phyloP scores from a whole-genome alignment of 2,888 invertebrate genomes.

The Epirrhoe alternata region DNA sequence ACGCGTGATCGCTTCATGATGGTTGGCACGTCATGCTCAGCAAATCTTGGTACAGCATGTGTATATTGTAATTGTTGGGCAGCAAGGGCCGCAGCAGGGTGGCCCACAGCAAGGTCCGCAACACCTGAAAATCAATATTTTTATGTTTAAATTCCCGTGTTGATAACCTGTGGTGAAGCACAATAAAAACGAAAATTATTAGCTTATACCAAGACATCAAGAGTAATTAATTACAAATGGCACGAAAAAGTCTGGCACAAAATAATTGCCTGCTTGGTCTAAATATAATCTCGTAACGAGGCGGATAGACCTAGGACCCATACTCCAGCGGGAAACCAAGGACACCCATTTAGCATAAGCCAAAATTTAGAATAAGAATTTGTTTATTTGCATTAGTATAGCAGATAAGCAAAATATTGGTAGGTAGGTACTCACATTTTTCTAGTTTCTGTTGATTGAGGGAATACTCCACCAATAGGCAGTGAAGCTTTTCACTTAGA shows the following conservation, averaged over 20 bases:
- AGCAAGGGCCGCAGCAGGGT: conserved; percentile 52
- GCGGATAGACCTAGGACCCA: too few relatives aligned
- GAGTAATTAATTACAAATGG: too few relatives aligned
- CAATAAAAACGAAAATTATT: not conserved
- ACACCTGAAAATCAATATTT: conserved; percentile 7
- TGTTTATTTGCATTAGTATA: too few relatives aligned
- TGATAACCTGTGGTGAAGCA: not conserved
- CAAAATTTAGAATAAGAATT: too few relatives aligned
- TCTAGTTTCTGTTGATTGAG: conserved; percentile 4
- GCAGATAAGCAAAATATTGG: not conserved
- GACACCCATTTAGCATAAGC: too few relatives aligned
- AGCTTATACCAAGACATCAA: not conserved
- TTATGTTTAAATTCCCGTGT: too few relatives aligned
- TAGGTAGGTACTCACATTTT: conserved; percentile 11
- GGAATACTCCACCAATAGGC: conserved; percentile 17
- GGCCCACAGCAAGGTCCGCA: conserved; percentile 33
- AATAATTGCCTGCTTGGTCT: too few relatives aligned
- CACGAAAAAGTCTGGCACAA: too few relatives aligned
- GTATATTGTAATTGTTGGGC: conserved; percentile 64
- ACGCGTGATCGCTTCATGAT: not conserved
- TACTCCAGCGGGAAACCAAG: too few relatives aligned
- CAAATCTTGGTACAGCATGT: conserved; percentile 71
- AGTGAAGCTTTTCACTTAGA: conserved; percentile 21
- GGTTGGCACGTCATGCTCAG: conserved; percentile 17
- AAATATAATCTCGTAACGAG: too few relatives aligned